Conservation (phyloP, 1,140 invertebrate genomes). For the Pogonomyrmex californicus region DNA sequence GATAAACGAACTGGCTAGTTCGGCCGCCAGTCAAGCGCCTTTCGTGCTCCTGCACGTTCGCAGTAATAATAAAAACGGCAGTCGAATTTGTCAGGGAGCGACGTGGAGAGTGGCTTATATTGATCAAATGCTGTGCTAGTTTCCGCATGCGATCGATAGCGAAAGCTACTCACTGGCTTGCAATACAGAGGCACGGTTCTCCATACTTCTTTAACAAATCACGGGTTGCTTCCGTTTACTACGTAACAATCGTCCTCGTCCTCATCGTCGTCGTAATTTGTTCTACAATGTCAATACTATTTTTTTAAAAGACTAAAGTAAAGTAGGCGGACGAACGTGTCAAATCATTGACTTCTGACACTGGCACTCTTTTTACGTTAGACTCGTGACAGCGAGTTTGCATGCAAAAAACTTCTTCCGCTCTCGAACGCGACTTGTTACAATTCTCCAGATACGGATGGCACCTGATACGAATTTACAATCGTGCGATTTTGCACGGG, state of each 20-base stretch:
- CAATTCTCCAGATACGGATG: neutral
- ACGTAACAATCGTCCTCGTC: neutral
- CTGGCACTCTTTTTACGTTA: conserved; percentile 58
- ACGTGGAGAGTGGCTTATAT: conserved; percentile 50
- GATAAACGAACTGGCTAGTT: conserved; percentile 44
- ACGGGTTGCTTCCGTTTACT: conserved; percentile 53
- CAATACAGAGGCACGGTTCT: conserved; percentile 54
- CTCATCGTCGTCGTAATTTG: neutral
- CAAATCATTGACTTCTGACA: conserved; percentile 60
- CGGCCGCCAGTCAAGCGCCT: conserved; percentile 32
- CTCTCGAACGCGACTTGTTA: neutral
- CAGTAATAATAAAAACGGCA: conserved; percentile 51
- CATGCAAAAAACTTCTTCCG: neutral
- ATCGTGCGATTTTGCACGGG: conserved; percentile 34
- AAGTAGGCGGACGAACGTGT: neutral
- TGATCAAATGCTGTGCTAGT: conserved; percentile 66
- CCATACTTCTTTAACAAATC: conserved; percentile 71
- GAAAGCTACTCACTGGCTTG: conserved; percentile 68
- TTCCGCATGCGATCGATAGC: conserved; percentile 70
- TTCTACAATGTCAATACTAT: conserved; percentile 68
- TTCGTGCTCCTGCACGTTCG: conserved; percentile 25
- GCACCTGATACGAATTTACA: conserved; percentile 22
- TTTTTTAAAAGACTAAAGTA: neutral
- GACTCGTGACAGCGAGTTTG: conserved; percentile 14
- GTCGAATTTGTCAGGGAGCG: conserved; percentile 47